These are phyloP conservation scores for Edolisoma coerulescens DNA, from an alignment of 2,113 vertebrate species.

Conservation along the genomic window DNA sequence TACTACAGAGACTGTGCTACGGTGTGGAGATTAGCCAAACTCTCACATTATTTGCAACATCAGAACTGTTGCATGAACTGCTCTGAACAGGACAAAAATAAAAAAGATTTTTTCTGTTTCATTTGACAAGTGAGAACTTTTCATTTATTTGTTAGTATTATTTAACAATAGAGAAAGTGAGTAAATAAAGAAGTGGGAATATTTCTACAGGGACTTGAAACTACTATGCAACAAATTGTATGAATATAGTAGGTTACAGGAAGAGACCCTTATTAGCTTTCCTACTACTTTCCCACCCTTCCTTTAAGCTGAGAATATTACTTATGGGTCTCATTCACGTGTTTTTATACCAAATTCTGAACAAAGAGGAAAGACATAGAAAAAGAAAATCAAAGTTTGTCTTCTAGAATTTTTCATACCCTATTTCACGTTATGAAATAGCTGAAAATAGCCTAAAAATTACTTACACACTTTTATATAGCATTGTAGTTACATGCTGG, in stretches of 20 bases:
- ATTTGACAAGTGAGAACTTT: not conserved
- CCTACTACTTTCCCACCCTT: not conserved
- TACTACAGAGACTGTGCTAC: not conserved
- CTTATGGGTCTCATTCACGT: not conserved
- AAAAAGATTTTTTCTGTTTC: not conserved
- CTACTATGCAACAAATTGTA: not conserved
- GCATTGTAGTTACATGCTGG: not conserved
- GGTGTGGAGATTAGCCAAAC: not conserved
- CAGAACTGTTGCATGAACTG: not conserved
- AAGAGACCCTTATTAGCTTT: not conserved
- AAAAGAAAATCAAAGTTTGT: not conserved
- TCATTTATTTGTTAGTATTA: not conserved
- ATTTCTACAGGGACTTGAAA: not conserved
- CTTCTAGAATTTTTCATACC: not conserved
- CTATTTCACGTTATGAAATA: not conserved
- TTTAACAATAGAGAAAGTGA: not conserved
- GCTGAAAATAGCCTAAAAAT: not conserved
- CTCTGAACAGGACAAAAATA: not conserved
- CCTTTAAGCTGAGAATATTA: not conserved
- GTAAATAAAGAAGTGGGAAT: not conserved
- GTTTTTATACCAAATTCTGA: not conserved
- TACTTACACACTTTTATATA: accelerated
- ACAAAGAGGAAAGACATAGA: not conserved
- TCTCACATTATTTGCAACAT: not conserved
- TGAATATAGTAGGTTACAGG: not conserved